Evolutionary conservation across 2,797 vertebrate genomes (phyloP).

Genomic region (Phalloptychus januarius): DNA sequence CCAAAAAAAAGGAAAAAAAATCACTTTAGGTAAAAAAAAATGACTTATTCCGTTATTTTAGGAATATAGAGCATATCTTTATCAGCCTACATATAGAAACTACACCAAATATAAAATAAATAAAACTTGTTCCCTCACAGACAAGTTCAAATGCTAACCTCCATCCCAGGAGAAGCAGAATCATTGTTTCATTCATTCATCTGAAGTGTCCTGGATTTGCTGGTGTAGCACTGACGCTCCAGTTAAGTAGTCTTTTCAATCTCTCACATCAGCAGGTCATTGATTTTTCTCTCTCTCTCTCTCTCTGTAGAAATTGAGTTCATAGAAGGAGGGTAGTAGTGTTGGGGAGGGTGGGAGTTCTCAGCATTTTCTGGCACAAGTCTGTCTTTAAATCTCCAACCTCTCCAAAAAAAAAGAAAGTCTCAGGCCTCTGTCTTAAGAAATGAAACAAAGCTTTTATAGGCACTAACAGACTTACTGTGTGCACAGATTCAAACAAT

Average conservation of each 20-base stretch:
- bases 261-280: slow-evolving; percentile 52
- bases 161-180: slow-evolving; percentile 29
- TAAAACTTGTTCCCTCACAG: slow-evolving; percentile 13
- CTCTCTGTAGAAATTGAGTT: slow-evolving; percentile 17
- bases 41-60: no score
- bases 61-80: background rate
- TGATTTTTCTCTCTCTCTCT: slow-evolving; percentile 38
- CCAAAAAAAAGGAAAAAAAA: no score
- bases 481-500: slow-evolving; percentile 31
- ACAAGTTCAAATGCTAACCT: slow-evolving; percentile 26
- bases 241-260: slow-evolving; percentile 60
- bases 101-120: background rate
- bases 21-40: no score
- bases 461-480: background rate
- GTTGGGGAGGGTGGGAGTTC: slow-evolving; percentile 3
- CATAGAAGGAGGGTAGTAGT: slow-evolving; percentile 3
- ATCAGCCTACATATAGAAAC: background rate
- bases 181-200: slow-evolving; percentile 37
- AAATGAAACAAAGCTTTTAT: background rate
- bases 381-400: background rate
- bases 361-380: slow-evolving; percentile 19
- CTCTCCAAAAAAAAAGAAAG: background rate
- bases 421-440: background rate
- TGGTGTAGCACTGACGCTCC: slow-evolving; percentile 49
- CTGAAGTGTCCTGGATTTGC: slow-evolving; percentile 53